Percentiles rank a stretch among this genome's conserved stretches.
phyloP scores from a whole-genome alignment of 2,113 vertebrate genomes.

The Sylvia atricapilla region DNA sequence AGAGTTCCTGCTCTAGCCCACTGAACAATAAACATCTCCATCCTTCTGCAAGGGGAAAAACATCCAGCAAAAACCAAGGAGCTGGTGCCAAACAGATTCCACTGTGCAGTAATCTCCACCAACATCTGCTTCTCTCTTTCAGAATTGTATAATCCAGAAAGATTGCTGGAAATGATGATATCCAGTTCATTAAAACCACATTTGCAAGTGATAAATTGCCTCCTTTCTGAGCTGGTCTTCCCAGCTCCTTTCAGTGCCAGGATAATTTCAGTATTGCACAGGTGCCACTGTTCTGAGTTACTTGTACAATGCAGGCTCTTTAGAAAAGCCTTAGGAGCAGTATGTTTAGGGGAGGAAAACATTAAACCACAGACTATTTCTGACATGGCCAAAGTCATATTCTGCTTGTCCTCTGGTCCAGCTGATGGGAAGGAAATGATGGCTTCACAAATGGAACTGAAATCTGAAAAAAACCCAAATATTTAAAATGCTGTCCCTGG shows the following conservation, averaged over 20 bases:
- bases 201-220: slow-evolving; percentile 48
- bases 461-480: background rate
- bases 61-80: background rate
- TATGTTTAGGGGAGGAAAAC: background rate
- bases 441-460: background rate
- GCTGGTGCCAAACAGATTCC: background rate
- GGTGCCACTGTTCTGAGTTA: background rate
- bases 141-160: background rate
- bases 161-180: slow-evolving; percentile 15
- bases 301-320: background rate
- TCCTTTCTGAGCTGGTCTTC: background rate
- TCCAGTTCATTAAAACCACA: slow-evolving; percentile 46
- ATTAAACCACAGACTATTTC: background rate
- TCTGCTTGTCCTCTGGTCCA: background rate
- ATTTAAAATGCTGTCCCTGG: background rate
- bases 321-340: background rate
- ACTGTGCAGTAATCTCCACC: background rate
- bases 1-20: background rate
- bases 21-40: background rate
- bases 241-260: background rate
- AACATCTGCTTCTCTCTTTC: slow-evolving; percentile 6
- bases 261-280: background rate
- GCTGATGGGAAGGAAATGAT: background rate
- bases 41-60: background rate
- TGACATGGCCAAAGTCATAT: background rate